These are phyloP conservation scores for Pteromalus puparum DNA, from an alignment of 1,140 invertebrate species.

Conservation along the genomic window DNA sequence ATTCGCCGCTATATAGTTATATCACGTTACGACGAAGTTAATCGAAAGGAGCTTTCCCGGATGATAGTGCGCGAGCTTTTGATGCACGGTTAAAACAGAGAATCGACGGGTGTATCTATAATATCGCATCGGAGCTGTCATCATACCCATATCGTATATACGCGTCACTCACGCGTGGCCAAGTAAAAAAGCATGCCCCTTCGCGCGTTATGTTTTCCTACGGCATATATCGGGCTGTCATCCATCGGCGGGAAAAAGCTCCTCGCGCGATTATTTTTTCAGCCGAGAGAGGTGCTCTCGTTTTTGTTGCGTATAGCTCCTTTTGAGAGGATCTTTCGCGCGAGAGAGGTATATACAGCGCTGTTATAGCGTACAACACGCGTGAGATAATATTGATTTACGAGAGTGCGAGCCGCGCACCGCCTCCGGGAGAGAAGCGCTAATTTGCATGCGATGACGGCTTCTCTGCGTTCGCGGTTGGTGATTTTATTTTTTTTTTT, in stretches of 20 bases:
- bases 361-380: neutral
- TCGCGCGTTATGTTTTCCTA: too few relatives aligned
- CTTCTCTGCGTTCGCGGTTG: neutral
- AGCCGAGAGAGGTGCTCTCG: neutral
- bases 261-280: conserved; percentile 7
- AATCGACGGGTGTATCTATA: too few relatives aligned
- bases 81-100: too few relatives aligned
- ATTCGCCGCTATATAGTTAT: too few relatives aligned
- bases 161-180: too few relatives aligned
- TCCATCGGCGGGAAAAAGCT: too few relatives aligned
- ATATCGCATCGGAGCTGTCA: too few relatives aligned
- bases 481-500: too few relatives aligned
- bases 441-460: neutral
- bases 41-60: conserved; percentile 7
- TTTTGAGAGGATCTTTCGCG: neutral
- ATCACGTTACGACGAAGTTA: too few relatives aligned
- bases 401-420: neutral
- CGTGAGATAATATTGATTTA: conserved; percentile 12
- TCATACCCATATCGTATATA: neutral
- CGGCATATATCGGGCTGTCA: too few relatives aligned
- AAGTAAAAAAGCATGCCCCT: too few relatives aligned
- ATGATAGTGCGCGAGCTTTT: too few relatives aligned
- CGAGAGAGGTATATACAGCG: neutral
- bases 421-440: neutral
- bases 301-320: neutral